Base-by-base conservation (phyloP, 2,888 invertebrate genomes). In the Amblyjoppa fuscipennis region DNA sequence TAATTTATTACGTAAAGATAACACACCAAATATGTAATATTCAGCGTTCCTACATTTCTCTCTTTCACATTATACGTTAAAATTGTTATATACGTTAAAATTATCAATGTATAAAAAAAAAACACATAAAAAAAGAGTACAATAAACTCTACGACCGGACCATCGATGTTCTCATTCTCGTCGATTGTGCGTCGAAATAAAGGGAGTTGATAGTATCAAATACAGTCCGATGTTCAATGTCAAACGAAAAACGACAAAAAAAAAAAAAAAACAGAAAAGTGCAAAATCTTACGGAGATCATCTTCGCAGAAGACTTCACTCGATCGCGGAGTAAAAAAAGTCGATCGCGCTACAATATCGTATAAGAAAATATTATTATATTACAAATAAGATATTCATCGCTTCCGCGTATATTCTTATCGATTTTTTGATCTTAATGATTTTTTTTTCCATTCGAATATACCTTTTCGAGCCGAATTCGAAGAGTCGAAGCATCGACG, bases 261-360 rank as follows among this genome's bases (percentile, higher is more conserved):
- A 49, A 41, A 71, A 45, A 45, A 49, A 76, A 25, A 20, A 20
- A 20, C 71, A 25, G 25, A 76, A 64, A 51, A 45, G 16, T 13
- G 6, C 25, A 49, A 49, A 51, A 56, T 74, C 51, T 83, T 59
- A 68, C 28, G 38, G 49, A 16, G 78, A 74, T 38, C 3, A 45
- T 83, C 83, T 83, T 83, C 83, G 79, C 79, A 75, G 79, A 80
- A 75, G 83, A 83, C 78, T 64, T 79, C 49, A 25, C 38, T 78
- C 13, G 68, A 68, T 73, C 56, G 38, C 11, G 34, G 20, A 68
- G 31, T 68, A 45, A 73, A 49, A 59, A 51, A 56, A 20, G 20
- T 49, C 28, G 53, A 34, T 38, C 0, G n/a, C 49, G 45, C 41
- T 41, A 41, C 11, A 56, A 45, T 64, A 49, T 75, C 45, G 49